Evolutionary conservation across 2,888 invertebrate species (phyloP), one percentile per base, ranked within the genome.

Genomic region (Troilus luridus): DNA sequence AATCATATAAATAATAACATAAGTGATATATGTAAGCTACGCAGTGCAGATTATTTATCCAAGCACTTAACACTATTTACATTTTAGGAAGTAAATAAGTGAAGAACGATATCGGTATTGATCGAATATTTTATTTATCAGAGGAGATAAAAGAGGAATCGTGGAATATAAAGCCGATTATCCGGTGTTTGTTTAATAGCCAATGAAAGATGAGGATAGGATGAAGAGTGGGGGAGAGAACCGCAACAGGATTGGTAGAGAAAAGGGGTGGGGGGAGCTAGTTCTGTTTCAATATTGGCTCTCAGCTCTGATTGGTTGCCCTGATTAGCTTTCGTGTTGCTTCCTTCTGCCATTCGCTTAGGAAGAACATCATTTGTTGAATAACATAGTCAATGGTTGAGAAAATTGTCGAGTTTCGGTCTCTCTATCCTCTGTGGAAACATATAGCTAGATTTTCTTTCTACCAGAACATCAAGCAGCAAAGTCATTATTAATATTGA

Each of bases 251-350:
- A 85, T 58, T 85, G 54, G 81, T 41, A n/a, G 54, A 19, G 27
- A 11, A n/a, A 7, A 7, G 10, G 14, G 8, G 72, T 54, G 56
- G n/a, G 81, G 9, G 81, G 54, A 11, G 85, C 56, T 21, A 12
- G 12, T n/a, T 85, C 56, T 85, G 85, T 85, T 85, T 85, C 85
- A 85, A 85, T 85, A 85, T 85, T 85, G 85, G 85, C 56, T 6
- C 56, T 58, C 10, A 21, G 85, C 56, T 85, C 56, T 85, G 85
- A 85, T 85, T 85, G 85, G 85, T 85, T 0, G 56, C 41, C 9
- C 56, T 85, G 85, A 85, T 85, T 85, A 85, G 56, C 85, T 85
- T 85, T 56, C n/a, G 85, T 58, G 85, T 85, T 58, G 85, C 1
- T 17, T 27, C 72, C 27, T 77, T 77, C 72, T 77, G 27, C 27